These are phyloP conservation scores for Bovichtus variegatus DNA, from an alignment of 2,797 vertebrate species.

Conservation along the genomic window DNA sequence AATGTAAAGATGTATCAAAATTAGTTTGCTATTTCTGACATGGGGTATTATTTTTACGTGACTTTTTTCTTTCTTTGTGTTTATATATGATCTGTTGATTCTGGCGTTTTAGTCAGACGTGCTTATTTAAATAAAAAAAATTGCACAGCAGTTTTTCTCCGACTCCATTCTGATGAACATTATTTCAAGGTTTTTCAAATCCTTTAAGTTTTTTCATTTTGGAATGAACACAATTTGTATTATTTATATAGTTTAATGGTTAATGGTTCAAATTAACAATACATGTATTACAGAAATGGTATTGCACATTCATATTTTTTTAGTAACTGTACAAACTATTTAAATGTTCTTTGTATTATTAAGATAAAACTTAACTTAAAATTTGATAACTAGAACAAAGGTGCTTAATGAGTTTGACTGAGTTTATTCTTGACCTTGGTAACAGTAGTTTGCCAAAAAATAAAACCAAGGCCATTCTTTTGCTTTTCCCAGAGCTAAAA, in stretches of 20 bases:
- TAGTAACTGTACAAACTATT: neutral
- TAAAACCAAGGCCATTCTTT: too few species aligned
- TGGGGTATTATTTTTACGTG: slow-evolving; percentile 69
- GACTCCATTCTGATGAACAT: neutral
- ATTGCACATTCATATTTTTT: neutral
- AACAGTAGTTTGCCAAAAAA: too few species aligned
- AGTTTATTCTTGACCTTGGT: too few species aligned
- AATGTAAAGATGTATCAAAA: slow-evolving; percentile 81
- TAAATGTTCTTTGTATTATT: neutral
- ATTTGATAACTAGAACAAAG: too few species aligned
- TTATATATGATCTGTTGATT: slow-evolving; percentile 67
- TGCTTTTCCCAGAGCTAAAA: too few species aligned
- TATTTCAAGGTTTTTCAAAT: neutral
- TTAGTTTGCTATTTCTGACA: slow-evolving; percentile 69
- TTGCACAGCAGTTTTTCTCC: slow-evolving; percentile 37
- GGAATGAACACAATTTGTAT: neutral
- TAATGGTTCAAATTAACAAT: neutral
- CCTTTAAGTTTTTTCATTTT: neutral
- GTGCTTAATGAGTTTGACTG: too few species aligned
- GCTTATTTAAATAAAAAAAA: slow-evolving; percentile 84
- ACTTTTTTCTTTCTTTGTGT: slow-evolving; percentile 64
- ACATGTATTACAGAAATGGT: neutral
- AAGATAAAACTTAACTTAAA: neutral
- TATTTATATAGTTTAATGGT: neutral
- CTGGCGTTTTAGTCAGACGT: slow-evolving; percentile 90